Base-by-base conservation (phyloP, 2,888 invertebrate genomes). In the Phorcus lineatus region DNA sequence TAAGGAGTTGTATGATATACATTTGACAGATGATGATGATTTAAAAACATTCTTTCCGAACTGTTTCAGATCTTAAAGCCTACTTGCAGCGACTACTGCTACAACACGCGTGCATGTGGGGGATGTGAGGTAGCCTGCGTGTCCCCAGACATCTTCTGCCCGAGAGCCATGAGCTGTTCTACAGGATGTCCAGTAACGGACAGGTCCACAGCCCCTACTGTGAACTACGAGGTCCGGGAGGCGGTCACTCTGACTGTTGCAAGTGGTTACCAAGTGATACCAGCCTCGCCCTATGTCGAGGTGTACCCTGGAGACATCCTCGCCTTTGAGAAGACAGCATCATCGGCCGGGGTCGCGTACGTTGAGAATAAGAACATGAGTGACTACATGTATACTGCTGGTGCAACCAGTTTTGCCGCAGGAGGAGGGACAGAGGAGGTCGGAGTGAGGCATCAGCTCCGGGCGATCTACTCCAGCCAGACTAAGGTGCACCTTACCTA, bases 301-400 rank as follows among this genome's bases (percentile, higher is more conserved):
- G 85, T 91, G 0, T 19, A 75, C 2, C 82, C 85, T 1, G 90
- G 90, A 3, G 88, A 89, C 70, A 82, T 89, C 4, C 75, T 90
- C 11, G 90, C 87, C 9, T 85, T 85, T 70, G 80, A 85, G 40
- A 81, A 81, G 22, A 28, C n/a, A 9, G 22, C 36, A 7, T 81
- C 74, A 4, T 74, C 81, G 0, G 81, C 78, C 28, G 66, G 84
- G 0, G 74, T 85, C 9, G 81, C 87, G 4, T 40, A 81, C 7
- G 11, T 78, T 13, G 28, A 17, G 7, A 28, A 40, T 0, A 36
- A 47, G 3, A 40, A 62, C 13, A 24, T 4, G 2, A 40, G 55
- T 22, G 76, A 80, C 62, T 53, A 19, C 22, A 13, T n/a, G 17
- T 54, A 62, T n/a, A 17, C 22, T 13, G 22, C 9, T 11, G 77